Conservation (phyloP, 2,113 vertebrate species). For the Thomomys bottae region DNA sequence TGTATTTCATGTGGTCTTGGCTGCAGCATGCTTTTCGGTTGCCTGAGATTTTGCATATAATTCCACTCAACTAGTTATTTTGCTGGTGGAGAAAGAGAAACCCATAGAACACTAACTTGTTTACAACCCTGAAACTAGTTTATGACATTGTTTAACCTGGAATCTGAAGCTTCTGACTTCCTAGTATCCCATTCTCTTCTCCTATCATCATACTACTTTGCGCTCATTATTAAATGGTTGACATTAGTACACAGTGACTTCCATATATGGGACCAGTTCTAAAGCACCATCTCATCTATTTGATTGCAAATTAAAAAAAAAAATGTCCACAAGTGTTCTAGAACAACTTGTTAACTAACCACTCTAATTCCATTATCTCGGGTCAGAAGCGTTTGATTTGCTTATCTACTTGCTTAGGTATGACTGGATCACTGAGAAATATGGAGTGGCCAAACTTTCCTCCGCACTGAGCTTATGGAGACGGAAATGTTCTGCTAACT, state of each 20-base stretch:
- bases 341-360: not conserved
- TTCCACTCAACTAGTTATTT: not conserved
- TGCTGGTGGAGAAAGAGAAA: not conserved
- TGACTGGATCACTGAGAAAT: not conserved
- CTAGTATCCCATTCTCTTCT: not conserved
- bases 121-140: not conserved
- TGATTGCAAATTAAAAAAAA: conserved; percentile 33
- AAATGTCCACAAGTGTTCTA: not conserved
- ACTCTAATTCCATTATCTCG: conserved; percentile 39
- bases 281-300: not conserved
- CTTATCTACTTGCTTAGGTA: not conserved
- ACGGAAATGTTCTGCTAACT: not conserved
- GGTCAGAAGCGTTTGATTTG: not conserved
- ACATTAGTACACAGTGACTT: not conserved
- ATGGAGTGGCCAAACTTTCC: not conserved
- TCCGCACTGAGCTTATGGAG: not conserved
- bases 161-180: not conserved
- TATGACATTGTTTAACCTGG: not conserved
- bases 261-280: not conserved
- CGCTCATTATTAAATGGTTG: not conserved
- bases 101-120: not conserved
- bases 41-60: not conserved
- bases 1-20: not conserved
- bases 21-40: not conserved
- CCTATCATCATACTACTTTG: no score